Evolutionary conservation across 2,888 invertebrate genomes (phyloP), one percentile per base, ranked within the genome.

Genomic region (Ectropis crepuscularia): DNA sequence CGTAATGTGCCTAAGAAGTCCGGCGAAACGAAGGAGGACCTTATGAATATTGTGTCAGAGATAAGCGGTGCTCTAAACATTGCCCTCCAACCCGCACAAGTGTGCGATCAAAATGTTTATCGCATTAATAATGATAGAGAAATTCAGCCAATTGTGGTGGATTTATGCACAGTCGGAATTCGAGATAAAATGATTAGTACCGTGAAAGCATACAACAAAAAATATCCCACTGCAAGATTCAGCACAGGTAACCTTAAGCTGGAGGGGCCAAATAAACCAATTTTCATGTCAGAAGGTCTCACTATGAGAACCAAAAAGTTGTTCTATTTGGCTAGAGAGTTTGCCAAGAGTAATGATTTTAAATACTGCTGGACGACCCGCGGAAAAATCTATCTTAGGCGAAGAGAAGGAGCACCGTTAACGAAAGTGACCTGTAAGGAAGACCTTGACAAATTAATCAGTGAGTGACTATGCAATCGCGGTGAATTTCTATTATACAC

Each of bases 61-160:
- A 37, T 57, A 6, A 50, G 57, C 2, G n/a, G 1, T 41, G 10
- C 50, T 0, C 11, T 57, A 4, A 43, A 12, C 5, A 12, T 57
- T 6, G 49, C 57, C 0, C 4, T 57, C 4, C 28, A 57, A 37
- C 6, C 5, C 0, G 5, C 50, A 1, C 43, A 49, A 6, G 12
- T 57, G 5, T 42, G 49, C 0, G 57, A n/a, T n/a, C n/a, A n/a
- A n/a, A n/a, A 57, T 10, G 43, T 50, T 5, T 57, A 57, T 36
- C 57, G 57, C 5, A 43, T 57, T 36, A 57, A 57, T 37, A 57
- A 36, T 5, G 50, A 50, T 37, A 43, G 7, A 11, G 50, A 57
- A 10, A 12, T 11, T 2, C 48, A 57, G 11, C 37, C 50, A 0
- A 57, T 57, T 6, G 36, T 57, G 5, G 57, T 50, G 7, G 57